Evolutionary conservation across 1,140 invertebrate genomes (phyloP), one percentile per base, ranked within the genome.

Genomic region (Drosophila lini): DNA sequence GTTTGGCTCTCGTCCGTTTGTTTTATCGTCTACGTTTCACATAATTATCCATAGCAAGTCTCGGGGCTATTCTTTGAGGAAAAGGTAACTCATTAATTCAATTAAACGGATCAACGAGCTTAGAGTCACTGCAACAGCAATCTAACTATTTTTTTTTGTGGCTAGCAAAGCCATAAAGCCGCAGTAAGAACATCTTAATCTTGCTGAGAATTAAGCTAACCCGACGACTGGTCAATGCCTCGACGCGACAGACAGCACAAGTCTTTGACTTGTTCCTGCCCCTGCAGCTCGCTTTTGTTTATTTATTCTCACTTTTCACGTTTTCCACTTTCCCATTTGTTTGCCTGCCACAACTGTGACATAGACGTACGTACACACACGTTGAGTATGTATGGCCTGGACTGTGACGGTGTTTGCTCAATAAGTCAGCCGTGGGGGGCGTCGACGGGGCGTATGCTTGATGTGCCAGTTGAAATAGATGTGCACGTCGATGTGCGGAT

Each of bases 371-470:
- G 52, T 38, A 53, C 52, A 53, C 52, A 53, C 50, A 53, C 52
- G 34, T 10, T 15, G 58, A 61, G 25, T 59, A 55, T 22, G 64
- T 57, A 64, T 47, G 59, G 38, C 58, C 31, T 57, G 41, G 38
- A 34, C 25, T 58, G 55, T 36, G 38, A 52, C 19, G 52, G 48
- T 64, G 56, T 73, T 25, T 63, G 65, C 55, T 57, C 41, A 47
- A 59, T 67, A 73, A 69, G 56, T 61, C 63, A 48, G 63, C 36
- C 50, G n/a, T 50, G 52, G 52, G 41, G 64, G 62, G 62, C 36
- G 50, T 41, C 56, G 8, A 78, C 64, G 58, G 74, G 74, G 65
- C 80, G 83, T 86, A 86, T 88, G 44, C 82, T 88, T 76, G 63
- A 76, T 80, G 68, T 78, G 57, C 67, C 60, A 58, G 73, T 61